Base-by-base conservation (phyloP, 2,888 invertebrate genomes). In the Tanytarsus gracilentus region DNA sequence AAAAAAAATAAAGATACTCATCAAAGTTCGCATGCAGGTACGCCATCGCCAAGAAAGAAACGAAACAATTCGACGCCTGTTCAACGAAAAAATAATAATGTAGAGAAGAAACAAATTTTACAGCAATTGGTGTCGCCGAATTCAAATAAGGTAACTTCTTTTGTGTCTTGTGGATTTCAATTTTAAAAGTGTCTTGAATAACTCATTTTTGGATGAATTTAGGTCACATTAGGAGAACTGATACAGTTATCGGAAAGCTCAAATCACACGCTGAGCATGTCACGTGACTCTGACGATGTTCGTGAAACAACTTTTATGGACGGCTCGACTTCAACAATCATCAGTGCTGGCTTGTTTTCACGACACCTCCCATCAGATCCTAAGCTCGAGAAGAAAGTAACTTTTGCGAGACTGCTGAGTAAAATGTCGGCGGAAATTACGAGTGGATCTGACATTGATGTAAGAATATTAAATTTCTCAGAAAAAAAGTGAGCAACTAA, bases 341-440 rank as follows among this genome's bases (percentile, higher is more conserved):
- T 66, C 26, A 64, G 67, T 4, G 76, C 77, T 1, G 36, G 16
- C n/a, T 25, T 27, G 8, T 77, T 80, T 0, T 79, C 81, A 1
- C 70, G 78, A 61, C 79, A 80, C 59, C 73, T 81, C 64, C 78
- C 77, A 50, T 55, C 55, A 8, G 84, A 84, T 71, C 81, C 83
- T 9, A 86, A 85, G 67, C 71, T 85, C 59, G 86, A 86, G 68
- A 86, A 86, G 74, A 86, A 86, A 71, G 86, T 87, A 6, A 86
- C 86, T 1, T 87, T 87, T 68, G 86, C 87, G 0, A 77, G 85
- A 63, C 71, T 87, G 53, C 71, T 86, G 21, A 86, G 83, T 68
- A 85, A 83, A 72, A 85, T 86, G 4, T 85, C 85, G 9, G 83
- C 85, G 7, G 87, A 86, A 75, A 85, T 86, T 82, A 85, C 83